phyloP scores from a whole-genome alignment of 1,140 invertebrate species.

The Rhynchophorus ferrugineus region DNA sequence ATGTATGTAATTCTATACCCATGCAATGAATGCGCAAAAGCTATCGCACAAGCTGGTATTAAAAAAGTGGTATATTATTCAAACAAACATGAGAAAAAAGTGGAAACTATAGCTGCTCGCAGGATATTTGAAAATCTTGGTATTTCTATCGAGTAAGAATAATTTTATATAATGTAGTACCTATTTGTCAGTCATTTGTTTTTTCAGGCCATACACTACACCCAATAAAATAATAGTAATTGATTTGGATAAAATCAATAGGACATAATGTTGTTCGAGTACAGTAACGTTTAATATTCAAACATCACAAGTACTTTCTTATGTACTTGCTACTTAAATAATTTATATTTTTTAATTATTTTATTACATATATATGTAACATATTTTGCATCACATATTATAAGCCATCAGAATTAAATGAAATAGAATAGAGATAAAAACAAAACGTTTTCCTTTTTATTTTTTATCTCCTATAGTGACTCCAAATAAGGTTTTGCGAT shows the following conservation, averaged over 20 bases:
- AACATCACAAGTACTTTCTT: too few species aligned
- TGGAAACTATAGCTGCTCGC: constrained; percentile 63
- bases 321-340: too few species aligned
- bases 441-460: too few species aligned
- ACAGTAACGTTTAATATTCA: too few species aligned
- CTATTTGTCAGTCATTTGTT: background rate
- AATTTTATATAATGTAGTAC: background rate
- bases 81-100: constrained; percentile 68
- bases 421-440: too few species aligned
- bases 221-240: constrained; percentile 56
- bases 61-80: constrained; percentile 70
- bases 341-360: too few species aligned
- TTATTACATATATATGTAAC: too few species aligned
- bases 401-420: too few species aligned
- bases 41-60: constrained; percentile 95
- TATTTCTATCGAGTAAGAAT: constrained; percentile 54
- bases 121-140: constrained; percentile 71
- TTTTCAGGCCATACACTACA: constrained; percentile 59
- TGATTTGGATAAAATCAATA: constrained; percentile 57
- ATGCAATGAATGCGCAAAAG: constrained; percentile 94
- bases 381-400: too few species aligned
- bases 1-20: constrained; percentile 88
- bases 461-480: too few species aligned
- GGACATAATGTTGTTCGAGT: too few species aligned
- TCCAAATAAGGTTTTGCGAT: too few species aligned